phyloP scores from a whole-genome alignment of 2,797 vertebrate genomes.

The Triplophysa yarkandensis region DNA sequence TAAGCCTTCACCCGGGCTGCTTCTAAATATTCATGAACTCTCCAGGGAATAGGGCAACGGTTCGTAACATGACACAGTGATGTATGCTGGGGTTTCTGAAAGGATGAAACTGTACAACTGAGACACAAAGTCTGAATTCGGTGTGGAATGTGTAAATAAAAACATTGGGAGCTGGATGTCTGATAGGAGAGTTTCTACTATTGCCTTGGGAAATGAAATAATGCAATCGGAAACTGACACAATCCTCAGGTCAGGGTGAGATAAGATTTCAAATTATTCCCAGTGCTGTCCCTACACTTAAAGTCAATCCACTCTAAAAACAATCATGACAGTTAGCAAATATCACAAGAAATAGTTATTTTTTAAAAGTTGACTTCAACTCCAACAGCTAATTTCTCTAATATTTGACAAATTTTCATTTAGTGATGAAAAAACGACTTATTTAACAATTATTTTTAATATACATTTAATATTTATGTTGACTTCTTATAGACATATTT shows the following conservation, averaged over 20 bases:
- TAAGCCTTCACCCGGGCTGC: constrained; percentile 45
- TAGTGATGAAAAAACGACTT: too few relatives aligned
- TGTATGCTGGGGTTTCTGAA: constrained; percentile 34
- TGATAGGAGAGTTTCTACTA: constrained; percentile 13
- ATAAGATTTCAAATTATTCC: too few relatives aligned
- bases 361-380: too few relatives aligned
- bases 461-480: too few relatives aligned
- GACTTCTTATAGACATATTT: too few relatives aligned
- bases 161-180: constrained; percentile 20
- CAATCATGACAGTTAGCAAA: too few relatives aligned
- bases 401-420: too few relatives aligned
- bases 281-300: too few relatives aligned
- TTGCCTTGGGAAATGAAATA: constrained; percentile 27
- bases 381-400: too few relatives aligned
- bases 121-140: constrained; percentile 3
- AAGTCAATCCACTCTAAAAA: too few relatives aligned
- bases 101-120: constrained; percentile 18
- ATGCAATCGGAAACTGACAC: constrained; percentile 7
- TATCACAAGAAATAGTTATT: too few relatives aligned
- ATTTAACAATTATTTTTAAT: too few relatives aligned
- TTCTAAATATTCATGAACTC: constrained; percentile 60
- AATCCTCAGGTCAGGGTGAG: constrained; percentile 31
- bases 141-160: constrained; percentile 2
- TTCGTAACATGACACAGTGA: constrained; percentile 41
- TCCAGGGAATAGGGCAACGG: constrained; percentile 41